These are phyloP conservation scores for Agelastica alni DNA, from an alignment of 2,888 invertebrate genomes.

Conservation along the genomic window DNA sequence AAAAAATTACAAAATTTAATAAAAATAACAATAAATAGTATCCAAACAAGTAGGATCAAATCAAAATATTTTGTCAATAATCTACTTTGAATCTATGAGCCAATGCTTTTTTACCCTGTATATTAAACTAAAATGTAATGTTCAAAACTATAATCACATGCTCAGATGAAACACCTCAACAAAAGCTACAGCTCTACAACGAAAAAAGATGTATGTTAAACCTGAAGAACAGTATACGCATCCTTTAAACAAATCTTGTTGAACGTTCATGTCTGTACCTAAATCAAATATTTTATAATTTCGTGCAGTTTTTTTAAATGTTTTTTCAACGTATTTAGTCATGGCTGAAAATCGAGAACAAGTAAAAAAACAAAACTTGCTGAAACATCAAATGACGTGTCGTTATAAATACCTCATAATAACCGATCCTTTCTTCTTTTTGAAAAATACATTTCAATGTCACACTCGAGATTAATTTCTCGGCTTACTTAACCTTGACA, in stretches of 20 bases:
- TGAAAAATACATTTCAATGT: slow-evolving; percentile 45
- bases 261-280: not conserved
- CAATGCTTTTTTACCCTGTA: too few species aligned
- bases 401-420: slow-evolving; percentile 39
- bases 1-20: too few species aligned
- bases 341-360: slow-evolving; percentile 23
- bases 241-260: not conserved
- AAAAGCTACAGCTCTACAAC: too few species aligned
- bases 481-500: slow-evolving; percentile 41
- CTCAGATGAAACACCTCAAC: too few species aligned
- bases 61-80: too few species aligned
- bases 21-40: too few species aligned
- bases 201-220: too few species aligned
- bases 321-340: slow-evolving; percentile 22
- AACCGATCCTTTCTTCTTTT: slow-evolving; percentile 36
- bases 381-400: slow-evolving; percentile 37
- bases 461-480: slow-evolving; percentile 48
- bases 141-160: too few species aligned
- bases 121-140: too few species aligned
- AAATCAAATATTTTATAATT: slow-evolving; percentile 8
- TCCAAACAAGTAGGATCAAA: too few species aligned
- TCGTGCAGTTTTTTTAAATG: slow-evolving; percentile 11
- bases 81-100: too few species aligned
- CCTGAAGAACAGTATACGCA: too few species aligned
- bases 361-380: slow-evolving; percentile 30